Conservation (phyloP, 2,888 invertebrate genomes). For the Cenopis cana region DNA sequence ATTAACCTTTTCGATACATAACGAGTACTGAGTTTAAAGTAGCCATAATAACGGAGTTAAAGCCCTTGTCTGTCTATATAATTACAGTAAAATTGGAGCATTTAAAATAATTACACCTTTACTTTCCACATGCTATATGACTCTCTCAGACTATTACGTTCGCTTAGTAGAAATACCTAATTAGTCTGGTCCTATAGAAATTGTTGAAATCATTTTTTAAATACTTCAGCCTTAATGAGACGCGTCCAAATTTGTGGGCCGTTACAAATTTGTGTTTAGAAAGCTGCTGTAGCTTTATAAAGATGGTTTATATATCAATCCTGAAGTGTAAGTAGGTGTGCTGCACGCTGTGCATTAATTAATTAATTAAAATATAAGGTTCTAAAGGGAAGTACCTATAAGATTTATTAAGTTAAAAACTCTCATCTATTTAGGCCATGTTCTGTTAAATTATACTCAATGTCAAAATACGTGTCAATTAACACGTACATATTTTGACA, state of each 20-base stretch:
- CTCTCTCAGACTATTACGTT: slow-evolving; percentile 19
- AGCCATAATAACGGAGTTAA: slow-evolving; percentile 48
- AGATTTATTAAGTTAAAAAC: no score
- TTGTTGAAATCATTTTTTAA: slow-evolving; percentile 7
- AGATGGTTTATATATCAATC: slow-evolving; percentile 1
- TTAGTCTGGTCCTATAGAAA: slow-evolving; percentile 17
- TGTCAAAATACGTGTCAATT: no score
- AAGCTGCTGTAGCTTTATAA: background rate
- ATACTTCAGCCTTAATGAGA: slow-evolving; percentile 3
- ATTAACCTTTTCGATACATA: slow-evolving; percentile 28
- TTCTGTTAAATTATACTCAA: no score
- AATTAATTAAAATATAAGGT: no score
- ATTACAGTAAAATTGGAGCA: slow-evolving; percentile 50
- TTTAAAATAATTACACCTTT: slow-evolving; percentile 48
- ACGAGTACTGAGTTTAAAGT: slow-evolving; percentile 35
- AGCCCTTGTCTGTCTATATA: slow-evolving; percentile 47
- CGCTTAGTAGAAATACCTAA: background rate
- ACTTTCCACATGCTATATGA: slow-evolving; percentile 27
- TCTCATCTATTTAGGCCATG: no score
- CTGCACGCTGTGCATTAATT: no score
- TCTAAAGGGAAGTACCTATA: no score
- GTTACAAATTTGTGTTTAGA: background rate
- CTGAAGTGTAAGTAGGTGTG: no score
- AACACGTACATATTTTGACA: no score
- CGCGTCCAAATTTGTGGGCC: background rate